Percentiles rank a stretch among this genome's conserved stretches.
These are phyloP conservation scores for Drosophila kikkawai DNA, from an alignment of 1,140 invertebrate species.

Conservation along the genomic window DNA sequence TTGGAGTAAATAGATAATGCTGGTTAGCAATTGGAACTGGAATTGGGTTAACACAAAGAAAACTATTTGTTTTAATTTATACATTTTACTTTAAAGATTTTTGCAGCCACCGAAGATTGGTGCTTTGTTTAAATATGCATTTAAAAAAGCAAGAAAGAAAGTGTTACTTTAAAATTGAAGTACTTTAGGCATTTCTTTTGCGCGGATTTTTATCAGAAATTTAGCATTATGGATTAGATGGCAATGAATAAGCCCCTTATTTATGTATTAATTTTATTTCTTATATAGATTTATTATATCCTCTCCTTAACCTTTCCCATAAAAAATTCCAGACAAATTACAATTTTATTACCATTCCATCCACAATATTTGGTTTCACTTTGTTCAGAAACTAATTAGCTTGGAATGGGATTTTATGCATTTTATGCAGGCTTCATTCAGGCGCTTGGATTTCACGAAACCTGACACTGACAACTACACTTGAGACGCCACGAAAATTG, in stretches of 20 bases:
- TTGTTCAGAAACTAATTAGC: slow-evolving; percentile 26
- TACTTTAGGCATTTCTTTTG: not conserved
- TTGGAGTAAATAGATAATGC: not conserved
- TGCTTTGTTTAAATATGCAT: too few relatives aligned
- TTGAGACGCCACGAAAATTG: slow-evolving; percentile 29
- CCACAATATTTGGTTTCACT: slow-evolving; percentile 17
- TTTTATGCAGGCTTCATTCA: slow-evolving; percentile 41
- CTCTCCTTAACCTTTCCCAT: too few relatives aligned
- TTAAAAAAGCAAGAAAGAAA: too few relatives aligned
- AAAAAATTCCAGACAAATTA: not conserved
- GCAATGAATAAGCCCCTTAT: too few relatives aligned
- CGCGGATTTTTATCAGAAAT: not conserved
- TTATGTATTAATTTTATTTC: not conserved
- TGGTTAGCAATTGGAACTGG: not conserved
- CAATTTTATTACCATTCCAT: not conserved
- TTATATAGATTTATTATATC: not conserved
- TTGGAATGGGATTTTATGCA: slow-evolving; percentile 9
- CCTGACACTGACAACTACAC: slow-evolving; percentile 35
- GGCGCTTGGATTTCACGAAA: slow-evolving; percentile 43
- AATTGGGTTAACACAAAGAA: not conserved
- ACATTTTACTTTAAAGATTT: not conserved
- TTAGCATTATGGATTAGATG: too few relatives aligned
- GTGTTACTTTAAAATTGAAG: too few relatives aligned
- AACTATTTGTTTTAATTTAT: not conserved
- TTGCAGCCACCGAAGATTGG: not conserved